Conservation (phyloP, 2,113 vertebrate species). For the Crotalus tigris region DNA sequence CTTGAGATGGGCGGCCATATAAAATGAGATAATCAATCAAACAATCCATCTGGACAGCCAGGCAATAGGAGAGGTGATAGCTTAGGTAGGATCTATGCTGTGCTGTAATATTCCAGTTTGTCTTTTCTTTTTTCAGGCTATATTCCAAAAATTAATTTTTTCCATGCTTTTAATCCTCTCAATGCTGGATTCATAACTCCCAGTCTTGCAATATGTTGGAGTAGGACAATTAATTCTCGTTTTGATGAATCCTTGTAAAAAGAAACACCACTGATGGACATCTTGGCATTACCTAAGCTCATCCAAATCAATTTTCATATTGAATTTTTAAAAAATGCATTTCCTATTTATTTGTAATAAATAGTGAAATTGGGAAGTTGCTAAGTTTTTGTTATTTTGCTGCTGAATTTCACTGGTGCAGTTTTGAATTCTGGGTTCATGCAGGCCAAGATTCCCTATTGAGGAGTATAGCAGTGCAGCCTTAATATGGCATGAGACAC, state of each 20-base stretch:
- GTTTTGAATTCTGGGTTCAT: no score
- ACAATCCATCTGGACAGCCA: no score
- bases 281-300: background rate
- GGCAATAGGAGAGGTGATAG: no score
- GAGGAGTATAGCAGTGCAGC: background rate
- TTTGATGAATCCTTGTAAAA: background rate
- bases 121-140: background rate
- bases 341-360: background rate
- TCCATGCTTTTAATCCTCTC: no score
- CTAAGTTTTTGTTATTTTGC: no score
- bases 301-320: no score
- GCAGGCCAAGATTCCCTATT: no score
- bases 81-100: no score
- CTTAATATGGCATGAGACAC: background rate
- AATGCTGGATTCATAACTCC: background rate
- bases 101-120: background rate
- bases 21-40: no score
- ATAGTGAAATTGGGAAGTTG: no score
- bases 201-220: background rate
- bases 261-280: background rate
- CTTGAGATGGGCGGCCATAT: no score
- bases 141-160: background rate
- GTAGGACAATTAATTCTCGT: background rate
- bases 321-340: background rate
- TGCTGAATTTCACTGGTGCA: no score